phyloP scores from a whole-genome alignment of 1,140 invertebrate genomes.

The Zaprionus inermis region DNA sequence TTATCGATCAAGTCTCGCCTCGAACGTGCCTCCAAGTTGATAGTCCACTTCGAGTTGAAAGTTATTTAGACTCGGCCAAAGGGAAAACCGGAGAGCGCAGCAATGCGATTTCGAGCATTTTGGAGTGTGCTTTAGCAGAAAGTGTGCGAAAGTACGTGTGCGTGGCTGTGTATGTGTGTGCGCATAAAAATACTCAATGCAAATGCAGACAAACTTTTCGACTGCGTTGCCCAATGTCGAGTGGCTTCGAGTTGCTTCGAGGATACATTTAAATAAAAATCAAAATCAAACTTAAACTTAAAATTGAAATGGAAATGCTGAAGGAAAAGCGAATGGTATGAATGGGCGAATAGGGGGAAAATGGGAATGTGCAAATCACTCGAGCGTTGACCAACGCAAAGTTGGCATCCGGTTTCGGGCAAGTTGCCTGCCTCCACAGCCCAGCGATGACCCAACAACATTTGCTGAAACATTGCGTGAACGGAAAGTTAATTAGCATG shows the following conservation, averaged over 20 bases:
- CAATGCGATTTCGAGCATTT: slow-evolving; percentile 21
- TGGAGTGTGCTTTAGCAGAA: neutral
- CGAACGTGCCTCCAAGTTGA: slow-evolving; percentile 48
- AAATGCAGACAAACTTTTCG: slow-evolving; percentile 14
- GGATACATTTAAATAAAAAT: slow-evolving; percentile 34
- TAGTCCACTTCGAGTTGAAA: slow-evolving; percentile 24
- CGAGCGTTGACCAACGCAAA: slow-evolving; percentile 19
- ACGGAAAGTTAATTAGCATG: slow-evolving; percentile 44
- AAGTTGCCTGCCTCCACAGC: neutral
- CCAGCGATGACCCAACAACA: neutral
- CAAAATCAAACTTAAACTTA: slow-evolving; percentile 11
- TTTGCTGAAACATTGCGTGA: slow-evolving; percentile 23
- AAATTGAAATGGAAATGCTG: slow-evolving; percentile 26
- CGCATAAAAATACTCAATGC: slow-evolving; percentile 28
- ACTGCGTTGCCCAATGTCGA: neutral
- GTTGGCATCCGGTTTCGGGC: slow-evolving; percentile 14
- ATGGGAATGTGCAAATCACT: slow-evolving; percentile 1
- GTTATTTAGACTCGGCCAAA: slow-evolving; percentile 12
- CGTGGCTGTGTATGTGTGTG: neutral
- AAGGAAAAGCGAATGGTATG: too few relatives aligned
- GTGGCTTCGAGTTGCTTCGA: slow-evolving; percentile 18
- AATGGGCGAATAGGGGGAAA: neutral
- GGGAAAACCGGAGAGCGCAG: slow-evolving; percentile 7
- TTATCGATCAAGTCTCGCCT: slow-evolving; percentile 68
- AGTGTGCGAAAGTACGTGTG: neutral